Percentiles rank a stretch among this genome's conserved stretches.
Evolutionary conservation across 2,797 vertebrate species (phyloP).

Genomic region (Silurus lanzhouensis): DNA sequence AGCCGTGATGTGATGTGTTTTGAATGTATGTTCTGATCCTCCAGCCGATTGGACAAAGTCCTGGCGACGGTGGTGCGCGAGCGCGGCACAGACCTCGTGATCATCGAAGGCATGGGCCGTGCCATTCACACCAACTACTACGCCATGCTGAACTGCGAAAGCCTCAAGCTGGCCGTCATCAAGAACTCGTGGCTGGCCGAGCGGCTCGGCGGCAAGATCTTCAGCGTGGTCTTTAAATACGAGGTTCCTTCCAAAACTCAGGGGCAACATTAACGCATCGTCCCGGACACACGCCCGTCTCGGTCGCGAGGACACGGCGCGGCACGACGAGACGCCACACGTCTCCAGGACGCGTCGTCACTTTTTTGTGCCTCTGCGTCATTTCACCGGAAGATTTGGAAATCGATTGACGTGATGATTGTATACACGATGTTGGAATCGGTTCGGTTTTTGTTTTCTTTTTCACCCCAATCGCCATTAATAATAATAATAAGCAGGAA

Average conservation of each 20-base stretch:
- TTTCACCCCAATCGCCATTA: slow-evolving; percentile 10
- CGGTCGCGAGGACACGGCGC: neutral
- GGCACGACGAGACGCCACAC: neutral
- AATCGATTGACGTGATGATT: slow-evolving; percentile 46
- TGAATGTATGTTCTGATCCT: slow-evolving; percentile 7
- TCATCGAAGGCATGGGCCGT: slow-evolving; percentile 98
- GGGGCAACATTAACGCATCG: slow-evolving; percentile 25
- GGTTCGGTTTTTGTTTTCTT: neutral
- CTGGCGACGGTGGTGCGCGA: slow-evolving; percentile 87
- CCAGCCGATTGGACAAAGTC: slow-evolving; percentile 91
- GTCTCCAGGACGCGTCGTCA: neutral
- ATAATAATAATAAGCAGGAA: neutral
- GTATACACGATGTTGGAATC: slow-evolving; percentile 24
- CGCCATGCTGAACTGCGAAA: slow-evolving; percentile 88
- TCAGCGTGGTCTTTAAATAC: slow-evolving; percentile 98
- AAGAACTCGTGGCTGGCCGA: slow-evolving; percentile 98
- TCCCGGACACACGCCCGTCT: neutral
- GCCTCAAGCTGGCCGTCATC: slow-evolving; percentile 95
- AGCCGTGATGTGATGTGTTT: neutral
- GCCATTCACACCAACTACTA: slow-evolving; percentile 98
- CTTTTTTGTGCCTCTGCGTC: slow-evolving; percentile 14
- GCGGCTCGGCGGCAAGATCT: slow-evolving; percentile 91
- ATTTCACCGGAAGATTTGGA: neutral
- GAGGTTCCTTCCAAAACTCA: slow-evolving; percentile 80
- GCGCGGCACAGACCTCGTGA: slow-evolving; percentile 87